phyloP scores from a whole-genome alignment of 2,113 vertebrate species.

The Balaenoptera acutorostrata region DNA sequence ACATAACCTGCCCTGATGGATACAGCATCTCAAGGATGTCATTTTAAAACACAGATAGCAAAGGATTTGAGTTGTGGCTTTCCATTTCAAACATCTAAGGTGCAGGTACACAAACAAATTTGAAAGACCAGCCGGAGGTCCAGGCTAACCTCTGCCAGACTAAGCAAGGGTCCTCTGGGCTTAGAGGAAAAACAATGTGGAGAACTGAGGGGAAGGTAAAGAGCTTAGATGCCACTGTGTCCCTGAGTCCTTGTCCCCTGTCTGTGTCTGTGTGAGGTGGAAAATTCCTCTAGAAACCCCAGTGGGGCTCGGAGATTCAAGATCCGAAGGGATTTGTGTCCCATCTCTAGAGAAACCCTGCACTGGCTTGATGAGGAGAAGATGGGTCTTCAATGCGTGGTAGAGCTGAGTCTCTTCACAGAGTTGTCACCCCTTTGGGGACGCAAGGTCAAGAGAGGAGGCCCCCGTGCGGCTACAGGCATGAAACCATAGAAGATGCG shows the following conservation, averaged over 20 bases:
- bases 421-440: not conserved
- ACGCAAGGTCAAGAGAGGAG: not conserved
- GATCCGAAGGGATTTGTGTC: not conserved
- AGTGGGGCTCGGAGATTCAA: not conserved
- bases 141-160: not conserved
- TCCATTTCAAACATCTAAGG: not conserved
- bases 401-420: not conserved
- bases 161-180: not conserved
- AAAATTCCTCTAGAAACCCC: not conserved
- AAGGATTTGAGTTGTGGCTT: not conserved
- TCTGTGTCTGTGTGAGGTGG: not conserved
- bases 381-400: not conserved
- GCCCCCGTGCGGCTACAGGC: rapidly evolving
- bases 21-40: not conserved
- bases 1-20: not conserved
- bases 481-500: not conserved
- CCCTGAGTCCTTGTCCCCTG: not conserved
- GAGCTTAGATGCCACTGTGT: not conserved
- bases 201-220: not conserved
- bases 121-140: not conserved
- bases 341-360: not conserved
- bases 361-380: not conserved
- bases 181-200: not conserved
- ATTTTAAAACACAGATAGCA: not conserved
- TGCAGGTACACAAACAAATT: not conserved